Conservation (phyloP, 2,888 invertebrate genomes). For the Bruchidius siliquastri region DNA sequence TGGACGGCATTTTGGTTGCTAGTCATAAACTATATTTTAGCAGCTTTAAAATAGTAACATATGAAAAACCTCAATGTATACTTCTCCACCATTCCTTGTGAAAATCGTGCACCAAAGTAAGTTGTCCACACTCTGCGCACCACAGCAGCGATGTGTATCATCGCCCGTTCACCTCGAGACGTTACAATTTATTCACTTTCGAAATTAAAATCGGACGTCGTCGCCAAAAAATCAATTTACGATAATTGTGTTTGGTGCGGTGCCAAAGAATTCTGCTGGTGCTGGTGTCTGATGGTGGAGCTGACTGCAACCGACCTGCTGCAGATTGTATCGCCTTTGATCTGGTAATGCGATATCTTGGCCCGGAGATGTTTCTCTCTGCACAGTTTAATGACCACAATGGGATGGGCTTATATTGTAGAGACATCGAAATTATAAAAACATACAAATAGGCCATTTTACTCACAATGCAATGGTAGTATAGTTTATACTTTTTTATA, state of each 20-base stretch:
- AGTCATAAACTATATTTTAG: too few species aligned
- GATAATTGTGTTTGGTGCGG: conserved; percentile 37
- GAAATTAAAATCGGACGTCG: conserved; percentile 39
- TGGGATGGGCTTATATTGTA: conserved; percentile 4
- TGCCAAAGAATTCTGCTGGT: conserved; percentile 25
- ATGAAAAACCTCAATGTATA: too few species aligned
- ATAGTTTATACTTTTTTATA: too few species aligned
- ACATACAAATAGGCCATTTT: too few species aligned
- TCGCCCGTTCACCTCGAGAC: neutral
- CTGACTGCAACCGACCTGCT: conserved; percentile 3
- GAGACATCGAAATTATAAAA: neutral
- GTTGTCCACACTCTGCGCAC: neutral
- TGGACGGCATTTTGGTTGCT: too few species aligned
- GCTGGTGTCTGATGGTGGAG: neutral
- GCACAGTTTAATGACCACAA: conserved; percentile 26
- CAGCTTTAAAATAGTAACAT: too few species aligned
- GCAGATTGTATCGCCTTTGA: conserved; percentile 31
- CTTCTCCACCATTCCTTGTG: too few species aligned
- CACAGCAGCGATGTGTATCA: neutral
- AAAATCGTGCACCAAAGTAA: too few species aligned
- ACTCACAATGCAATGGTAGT: too few species aligned
- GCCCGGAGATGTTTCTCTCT: conserved; percentile 23
- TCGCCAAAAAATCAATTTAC: conserved; percentile 40
- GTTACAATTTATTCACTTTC: neutral
- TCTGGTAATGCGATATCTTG: conserved; percentile 24